These are phyloP conservation scores for Beaufortia kweichowensis DNA, from an alignment of 2,113 vertebrate genomes.

Conservation along the genomic window DNA sequence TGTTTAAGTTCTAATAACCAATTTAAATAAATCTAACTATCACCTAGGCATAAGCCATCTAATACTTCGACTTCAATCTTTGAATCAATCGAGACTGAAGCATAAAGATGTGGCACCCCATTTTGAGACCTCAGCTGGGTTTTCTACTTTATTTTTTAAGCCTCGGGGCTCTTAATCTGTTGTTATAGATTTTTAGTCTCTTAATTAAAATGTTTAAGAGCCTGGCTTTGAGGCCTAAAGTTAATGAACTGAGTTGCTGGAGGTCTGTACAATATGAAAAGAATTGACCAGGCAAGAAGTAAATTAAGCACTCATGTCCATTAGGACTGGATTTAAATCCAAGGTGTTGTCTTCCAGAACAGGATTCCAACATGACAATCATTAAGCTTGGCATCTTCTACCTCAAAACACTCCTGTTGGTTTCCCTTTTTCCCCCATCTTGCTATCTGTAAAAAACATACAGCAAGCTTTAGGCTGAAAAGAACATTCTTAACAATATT, in stretches of 20 bases:
- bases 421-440: neutral
- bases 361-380: neutral
- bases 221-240: slow-evolving; percentile 36
- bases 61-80: slow-evolving; percentile 5
- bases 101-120: neutral
- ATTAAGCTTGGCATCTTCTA: neutral
- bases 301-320: slow-evolving; percentile 20
- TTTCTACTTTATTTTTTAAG: slow-evolving; percentile 25
- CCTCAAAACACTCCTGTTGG: neutral
- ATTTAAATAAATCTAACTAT: neutral
- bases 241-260: slow-evolving; percentile 38
- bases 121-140: slow-evolving; percentile 20
- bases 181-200: slow-evolving; percentile 31
- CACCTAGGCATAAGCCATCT: neutral
- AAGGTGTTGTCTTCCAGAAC: slow-evolving; percentile 13
- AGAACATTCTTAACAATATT: too few species aligned
- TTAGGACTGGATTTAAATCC: slow-evolving; percentile 25
- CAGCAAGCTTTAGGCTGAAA: neutral
- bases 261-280: slow-evolving; percentile 31
- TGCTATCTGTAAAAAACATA: neutral
- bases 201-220: slow-evolving; percentile 39
- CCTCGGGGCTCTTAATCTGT: slow-evolving; percentile 29
- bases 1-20: neutral
- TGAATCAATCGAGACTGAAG: slow-evolving; percentile 11
- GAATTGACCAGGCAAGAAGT: slow-evolving; percentile 4